Conservation (phyloP, 2,113 vertebrate species). For the Australoheros scitulus region DNA sequence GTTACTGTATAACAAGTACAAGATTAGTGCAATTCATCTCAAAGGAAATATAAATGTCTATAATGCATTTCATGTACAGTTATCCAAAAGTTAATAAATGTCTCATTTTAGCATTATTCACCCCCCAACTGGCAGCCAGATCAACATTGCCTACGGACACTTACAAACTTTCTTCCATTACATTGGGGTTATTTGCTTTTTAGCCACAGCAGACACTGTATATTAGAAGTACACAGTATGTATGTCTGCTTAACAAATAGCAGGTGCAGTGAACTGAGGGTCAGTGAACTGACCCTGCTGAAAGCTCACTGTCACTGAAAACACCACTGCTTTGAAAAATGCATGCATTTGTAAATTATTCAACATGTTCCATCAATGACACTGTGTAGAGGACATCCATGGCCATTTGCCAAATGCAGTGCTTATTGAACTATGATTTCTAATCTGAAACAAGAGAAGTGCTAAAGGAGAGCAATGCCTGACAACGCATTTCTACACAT, state of each 20-base stretch:
- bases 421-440: neutral
- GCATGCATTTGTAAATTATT: slow-evolving; percentile 49
- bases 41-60: neutral
- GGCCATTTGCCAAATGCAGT: neutral
- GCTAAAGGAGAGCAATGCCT: neutral
- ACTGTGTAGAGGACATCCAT: slow-evolving; percentile 1
- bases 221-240: neutral
- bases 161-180: neutral
- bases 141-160: neutral
- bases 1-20: too few relatives aligned
- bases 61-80: neutral
- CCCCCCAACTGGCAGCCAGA: neutral
- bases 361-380: slow-evolving; percentile 31
- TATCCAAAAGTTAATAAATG: neutral
- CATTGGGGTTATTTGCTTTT: neutral
- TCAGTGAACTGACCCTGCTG: neutral
- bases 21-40: too few relatives aligned
- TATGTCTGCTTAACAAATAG: slow-evolving; percentile 2
- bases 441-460: neutral
- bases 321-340: slow-evolving; percentile 33
- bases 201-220: neutral
- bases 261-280: neutral
- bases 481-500: neutral
- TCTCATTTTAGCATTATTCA: neutral
- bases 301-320: slow-evolving; percentile 18